phyloP scores from a whole-genome alignment of 2,797 vertebrate species.

The Tadarida brasiliensis region DNA sequence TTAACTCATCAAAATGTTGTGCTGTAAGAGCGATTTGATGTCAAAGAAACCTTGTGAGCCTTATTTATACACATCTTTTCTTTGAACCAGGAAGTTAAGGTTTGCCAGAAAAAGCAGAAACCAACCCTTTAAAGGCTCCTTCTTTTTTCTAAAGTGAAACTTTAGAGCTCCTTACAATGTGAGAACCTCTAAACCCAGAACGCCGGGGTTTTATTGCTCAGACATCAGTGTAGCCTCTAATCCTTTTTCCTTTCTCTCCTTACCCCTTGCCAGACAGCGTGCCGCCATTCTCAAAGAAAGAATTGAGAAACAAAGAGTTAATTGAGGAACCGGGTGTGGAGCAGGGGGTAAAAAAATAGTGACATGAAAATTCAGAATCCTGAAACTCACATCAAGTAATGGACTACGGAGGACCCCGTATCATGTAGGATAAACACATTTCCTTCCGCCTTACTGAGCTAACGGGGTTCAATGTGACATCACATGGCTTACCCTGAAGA shows the following conservation, averaged over 20 bases:
- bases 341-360: neutral
- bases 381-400: constrained; percentile 79
- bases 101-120: constrained; percentile 83
- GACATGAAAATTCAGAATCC: constrained; percentile 44
- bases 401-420: constrained; percentile 85
- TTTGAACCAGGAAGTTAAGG: constrained; percentile 81
- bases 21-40: constrained; percentile 73
- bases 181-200: constrained; percentile 77
- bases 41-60: constrained; percentile 79
- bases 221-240: constrained; percentile 58
- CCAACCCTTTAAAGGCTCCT: constrained; percentile 71
- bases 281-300: constrained; percentile 47
- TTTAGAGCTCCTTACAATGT: constrained; percentile 80
- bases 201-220: constrained; percentile 69
- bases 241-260: constrained; percentile 69
- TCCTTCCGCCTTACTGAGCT: constrained; percentile 80
- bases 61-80: constrained; percentile 81
- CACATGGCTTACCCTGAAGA: neutral
- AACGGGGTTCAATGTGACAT: neutral
- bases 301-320: constrained; percentile 58
- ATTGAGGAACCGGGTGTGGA: neutral
- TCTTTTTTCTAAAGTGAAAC: constrained; percentile 81
- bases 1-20: constrained; percentile 81
- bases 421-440: constrained; percentile 85
- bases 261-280: constrained; percentile 48